Conservation (phyloP, 2,113 vertebrate species). For the Tragelaphus imberbis region DNA sequence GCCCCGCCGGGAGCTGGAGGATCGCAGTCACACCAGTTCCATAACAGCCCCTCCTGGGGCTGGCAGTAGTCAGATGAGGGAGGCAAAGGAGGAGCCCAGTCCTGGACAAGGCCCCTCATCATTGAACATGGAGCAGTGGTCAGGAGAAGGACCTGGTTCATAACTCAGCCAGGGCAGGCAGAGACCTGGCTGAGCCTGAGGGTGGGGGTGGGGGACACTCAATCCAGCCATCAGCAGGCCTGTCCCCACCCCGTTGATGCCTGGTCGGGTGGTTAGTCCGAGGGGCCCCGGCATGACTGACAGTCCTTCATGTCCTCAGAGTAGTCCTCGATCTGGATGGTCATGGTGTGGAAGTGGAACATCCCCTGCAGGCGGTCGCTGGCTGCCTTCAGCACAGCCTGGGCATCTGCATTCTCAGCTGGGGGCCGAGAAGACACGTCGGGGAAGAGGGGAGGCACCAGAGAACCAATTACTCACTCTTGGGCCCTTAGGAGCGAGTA, state of each 20-base stretch:
- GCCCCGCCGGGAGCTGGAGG: background rate
- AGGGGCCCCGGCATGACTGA: conserved; percentile 79
- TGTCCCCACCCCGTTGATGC: background rate
- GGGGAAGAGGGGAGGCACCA: background rate
- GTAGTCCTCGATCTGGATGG: conserved; percentile 87
- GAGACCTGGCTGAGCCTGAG: background rate
- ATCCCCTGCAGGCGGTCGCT: conserved; percentile 75
- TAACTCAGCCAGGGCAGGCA: background rate
- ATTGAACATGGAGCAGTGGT: background rate
- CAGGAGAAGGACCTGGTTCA: background rate
- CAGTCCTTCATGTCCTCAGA: conserved; percentile 86
- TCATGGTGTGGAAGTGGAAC: conserved; percentile 84
- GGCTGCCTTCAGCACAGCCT: conserved; percentile 82
- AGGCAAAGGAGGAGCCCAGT: background rate
- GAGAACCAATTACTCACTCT: background rate
- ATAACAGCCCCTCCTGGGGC: background rate
- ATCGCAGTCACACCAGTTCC: background rate
- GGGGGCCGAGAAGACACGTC: background rate
- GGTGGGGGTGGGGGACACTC: background rate
- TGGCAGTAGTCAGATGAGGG: background rate
- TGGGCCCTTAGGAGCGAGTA: background rate
- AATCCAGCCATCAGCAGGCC: background rate
- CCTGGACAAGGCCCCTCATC: background rate
- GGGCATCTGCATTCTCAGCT: conserved; percentile 77
- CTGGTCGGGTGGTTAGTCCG: conserved; percentile 66